Base-by-base conservation (phyloP, 2,888 invertebrate genomes). In the Apodemia mormo region DNA sequence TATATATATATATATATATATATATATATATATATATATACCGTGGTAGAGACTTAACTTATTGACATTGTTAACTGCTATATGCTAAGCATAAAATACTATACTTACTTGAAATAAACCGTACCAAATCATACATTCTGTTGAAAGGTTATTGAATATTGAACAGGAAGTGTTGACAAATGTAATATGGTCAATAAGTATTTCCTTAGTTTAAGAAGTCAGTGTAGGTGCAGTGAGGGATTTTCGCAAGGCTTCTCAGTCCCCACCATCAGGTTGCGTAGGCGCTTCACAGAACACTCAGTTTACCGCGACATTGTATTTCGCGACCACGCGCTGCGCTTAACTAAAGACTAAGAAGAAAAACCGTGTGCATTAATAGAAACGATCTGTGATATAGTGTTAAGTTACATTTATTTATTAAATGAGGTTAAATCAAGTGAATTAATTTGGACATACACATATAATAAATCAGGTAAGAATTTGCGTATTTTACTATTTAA, bases 191-290 rank as follows among this genome's bases (percentile, higher is more conserved):
- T 74, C 70, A 75, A 71, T 22, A 22, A 22, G 22, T 74, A 71
- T 77, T 78, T 79, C 77, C 75, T 75, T 72, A 73, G 72, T 75
- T 71, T 68, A 70, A 68, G 72, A 70, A 77, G 71, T 70, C 72
- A 70, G 76, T 78, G 80, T 82, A 76, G 76, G 77, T 78, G 81
- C 79, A 78, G 69, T 73, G 71, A 71, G 74, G 81, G 80, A 82
- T 90, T 90, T 91, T 91, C 89, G 90, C 92, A 92, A 92, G 92
- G 91, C 91, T 92, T 86, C 82, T 80, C 82, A 80, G 89, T 78
- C 87, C 87, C 89, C 88, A 85, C 87, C 84, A 79, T 74, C 14
- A 64, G 75, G 75, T 82, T 85, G 86, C 88, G 89, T 81, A 81
- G 86, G 87, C 89, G 89, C 89, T 79, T 77, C 81, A 58, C 67